Evolutionary conservation across 2,113 vertebrate species (phyloP).

Genomic region (Tragelaphus strepsiceros): DNA sequence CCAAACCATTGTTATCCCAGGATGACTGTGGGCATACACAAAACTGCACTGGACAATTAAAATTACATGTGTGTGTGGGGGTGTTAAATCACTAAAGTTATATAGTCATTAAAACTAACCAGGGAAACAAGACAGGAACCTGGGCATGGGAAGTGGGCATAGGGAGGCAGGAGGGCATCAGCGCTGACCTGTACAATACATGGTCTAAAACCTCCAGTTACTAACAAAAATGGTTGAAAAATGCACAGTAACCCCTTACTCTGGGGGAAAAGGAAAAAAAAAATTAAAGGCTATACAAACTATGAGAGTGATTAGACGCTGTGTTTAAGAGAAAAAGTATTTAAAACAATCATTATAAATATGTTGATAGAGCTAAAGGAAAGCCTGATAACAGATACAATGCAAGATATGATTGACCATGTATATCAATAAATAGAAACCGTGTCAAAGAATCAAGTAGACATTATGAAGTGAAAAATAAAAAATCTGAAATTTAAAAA

Average conservation of each 20-base stretch:
- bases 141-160: neutral
- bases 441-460: neutral
- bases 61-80: neutral
- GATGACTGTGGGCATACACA: neutral
- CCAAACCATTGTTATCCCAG: neutral
- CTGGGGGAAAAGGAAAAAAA: neutral
- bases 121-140: neutral
- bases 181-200: neutral
- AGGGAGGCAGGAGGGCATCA: neutral
- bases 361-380: neutral
- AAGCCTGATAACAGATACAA: neutral
- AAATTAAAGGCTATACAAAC: neutral
- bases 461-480: neutral
- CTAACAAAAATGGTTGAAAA: neutral
- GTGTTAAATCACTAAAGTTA: neutral
- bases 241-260: neutral
- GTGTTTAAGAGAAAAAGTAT: neutral
- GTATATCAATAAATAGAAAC: neutral
- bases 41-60: neutral
- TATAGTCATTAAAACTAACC: neutral
- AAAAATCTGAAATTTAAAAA: neutral
- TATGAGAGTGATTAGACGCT: neutral
- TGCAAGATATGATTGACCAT: neutral
- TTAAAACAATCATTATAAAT: neutral
- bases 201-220: neutral